Conservation (phyloP, 2,113 vertebrate species). For the Zapus hudsonius region DNA sequence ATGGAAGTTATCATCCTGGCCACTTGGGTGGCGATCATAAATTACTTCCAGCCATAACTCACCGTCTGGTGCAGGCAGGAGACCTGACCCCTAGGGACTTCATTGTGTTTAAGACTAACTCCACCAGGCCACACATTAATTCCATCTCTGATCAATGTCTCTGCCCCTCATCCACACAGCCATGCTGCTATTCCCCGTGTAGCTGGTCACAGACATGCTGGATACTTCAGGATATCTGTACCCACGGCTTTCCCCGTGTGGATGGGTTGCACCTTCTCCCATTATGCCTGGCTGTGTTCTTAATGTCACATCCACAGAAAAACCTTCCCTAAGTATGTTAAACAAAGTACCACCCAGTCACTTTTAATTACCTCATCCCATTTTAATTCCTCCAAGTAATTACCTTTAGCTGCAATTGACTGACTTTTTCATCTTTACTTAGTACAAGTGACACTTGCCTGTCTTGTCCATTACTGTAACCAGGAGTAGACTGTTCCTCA, state of each 20-base stretch:
- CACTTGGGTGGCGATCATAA: not conserved
- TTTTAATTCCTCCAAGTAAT: not conserved
- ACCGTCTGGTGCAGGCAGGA: not conserved
- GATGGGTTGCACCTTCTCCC: no score
- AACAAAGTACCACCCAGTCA: not conserved
- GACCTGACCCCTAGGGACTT: not conserved
- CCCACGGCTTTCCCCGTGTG: not conserved
- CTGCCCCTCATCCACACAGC: not conserved
- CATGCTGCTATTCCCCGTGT: fast-evolving
- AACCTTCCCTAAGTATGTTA: not conserved
- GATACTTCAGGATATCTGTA: not conserved
- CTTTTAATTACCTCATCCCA: no score
- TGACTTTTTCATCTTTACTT: not conserved
- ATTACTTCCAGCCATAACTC: not conserved
- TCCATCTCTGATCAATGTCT: not conserved
- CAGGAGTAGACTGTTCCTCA: not conserved
- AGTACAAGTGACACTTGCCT: not conserved
- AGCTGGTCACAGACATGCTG: not conserved
- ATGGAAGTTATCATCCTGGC: not conserved
- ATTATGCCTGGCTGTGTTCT: not conserved
- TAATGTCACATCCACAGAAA: not conserved
- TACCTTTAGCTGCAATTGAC: not conserved
- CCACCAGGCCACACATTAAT: not conserved
- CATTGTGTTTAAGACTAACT: not conserved
- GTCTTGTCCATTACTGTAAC: not conserved